A percentile compares a stretch with the other conserved stretches of the same genome.
These are phyloP conservation scores for Tychaedon coryphoeus DNA, from an alignment of 2,113 vertebrate genomes.

Conservation along the genomic window DNA sequence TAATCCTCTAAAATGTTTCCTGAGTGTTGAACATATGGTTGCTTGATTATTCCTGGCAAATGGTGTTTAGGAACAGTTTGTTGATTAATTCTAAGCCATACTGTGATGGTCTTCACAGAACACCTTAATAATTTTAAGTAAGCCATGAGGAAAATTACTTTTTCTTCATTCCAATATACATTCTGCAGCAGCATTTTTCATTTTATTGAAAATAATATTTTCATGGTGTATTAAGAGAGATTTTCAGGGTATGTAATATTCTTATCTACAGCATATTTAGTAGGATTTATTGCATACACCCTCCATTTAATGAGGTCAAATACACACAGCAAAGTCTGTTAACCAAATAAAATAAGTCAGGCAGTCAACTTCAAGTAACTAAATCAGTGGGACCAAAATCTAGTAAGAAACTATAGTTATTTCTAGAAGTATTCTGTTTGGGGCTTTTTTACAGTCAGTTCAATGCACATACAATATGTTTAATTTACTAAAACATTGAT, in stretches of 20 bases:
- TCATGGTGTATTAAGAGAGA: not conserved
- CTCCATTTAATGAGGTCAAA: constrained; percentile 39
- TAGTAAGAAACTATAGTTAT: not conserved
- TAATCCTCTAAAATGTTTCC: constrained; percentile 58
- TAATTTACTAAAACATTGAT: not conserved
- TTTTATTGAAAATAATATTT: constrained; percentile 45
- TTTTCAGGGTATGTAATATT: constrained; percentile 1
- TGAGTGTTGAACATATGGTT: constrained; percentile 43
- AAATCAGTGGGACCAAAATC: not conserved
- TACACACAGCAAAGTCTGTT: not conserved
- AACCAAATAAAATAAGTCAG: constrained; percentile 32
- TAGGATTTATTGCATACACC: constrained; percentile 32
- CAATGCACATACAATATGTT: not conserved
- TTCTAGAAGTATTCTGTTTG: not conserved
- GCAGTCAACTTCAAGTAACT: not conserved
- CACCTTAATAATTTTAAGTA: constrained; percentile 36
- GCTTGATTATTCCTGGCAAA: constrained; percentile 55
- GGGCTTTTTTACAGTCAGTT: not conserved
- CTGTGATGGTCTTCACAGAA: constrained; percentile 41
- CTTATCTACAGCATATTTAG: constrained; percentile 32
- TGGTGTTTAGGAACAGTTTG: not conserved
- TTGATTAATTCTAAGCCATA: constrained; percentile 51
- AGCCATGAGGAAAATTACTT: not conserved
- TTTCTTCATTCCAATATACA: not conserved
- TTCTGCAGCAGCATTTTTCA: not conserved